Evolutionary conservation across 1,140 invertebrate species (phyloP).

Genomic region (Hormaphis cornu): DNA sequence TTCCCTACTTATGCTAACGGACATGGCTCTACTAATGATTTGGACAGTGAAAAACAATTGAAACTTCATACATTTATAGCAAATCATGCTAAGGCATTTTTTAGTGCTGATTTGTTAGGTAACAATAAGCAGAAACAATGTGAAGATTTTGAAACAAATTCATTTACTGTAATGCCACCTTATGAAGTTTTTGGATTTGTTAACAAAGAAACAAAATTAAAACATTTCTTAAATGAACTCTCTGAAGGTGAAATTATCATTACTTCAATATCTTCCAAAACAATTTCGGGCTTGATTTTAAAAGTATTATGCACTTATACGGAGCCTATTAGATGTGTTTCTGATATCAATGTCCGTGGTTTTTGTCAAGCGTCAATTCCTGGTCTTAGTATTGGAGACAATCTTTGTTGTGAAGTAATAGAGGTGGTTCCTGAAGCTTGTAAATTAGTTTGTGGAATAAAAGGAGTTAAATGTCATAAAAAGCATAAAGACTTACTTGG

Average conservation of each 20-base stretch:
- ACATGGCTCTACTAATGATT: background rate
- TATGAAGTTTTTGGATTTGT: slow-evolving; percentile 68
- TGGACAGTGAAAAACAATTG: slow-evolving; percentile 12
- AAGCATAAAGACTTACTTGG: slow-evolving; percentile 50
- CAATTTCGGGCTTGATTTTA: slow-evolving; percentile 63
- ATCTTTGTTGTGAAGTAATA: slow-evolving; percentile 76
- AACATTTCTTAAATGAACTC: slow-evolving; percentile 44
- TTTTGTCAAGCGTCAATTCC: slow-evolving; percentile 59
- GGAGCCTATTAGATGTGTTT: slow-evolving; percentile 64
- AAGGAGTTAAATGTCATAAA: slow-evolving; percentile 49
- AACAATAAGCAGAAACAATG: slow-evolving; percentile 8
- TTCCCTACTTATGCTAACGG: slow-evolving; percentile 15
- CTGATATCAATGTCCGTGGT: slow-evolving; percentile 59
- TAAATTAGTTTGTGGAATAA: slow-evolving; percentile 78
- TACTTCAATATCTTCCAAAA: slow-evolving; percentile 63
- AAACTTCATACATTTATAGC: slow-evolving; percentile 16
- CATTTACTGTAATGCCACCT: slow-evolving; percentile 73
- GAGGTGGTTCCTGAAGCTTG: slow-evolving; percentile 76
- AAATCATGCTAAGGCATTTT: slow-evolving; percentile 23
- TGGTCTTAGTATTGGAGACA: slow-evolving; percentile 70
- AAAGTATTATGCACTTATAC: slow-evolving; percentile 73
- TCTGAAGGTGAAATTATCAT: slow-evolving; percentile 68
- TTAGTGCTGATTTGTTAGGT: slow-evolving; percentile 12
- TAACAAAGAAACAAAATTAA: slow-evolving; percentile 58
- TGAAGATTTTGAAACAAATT: slow-evolving; percentile 48